These are phyloP conservation scores for Phataginus tetradactyla DNA, from an alignment of 2,797 vertebrate genomes.

Conservation along the genomic window DNA sequence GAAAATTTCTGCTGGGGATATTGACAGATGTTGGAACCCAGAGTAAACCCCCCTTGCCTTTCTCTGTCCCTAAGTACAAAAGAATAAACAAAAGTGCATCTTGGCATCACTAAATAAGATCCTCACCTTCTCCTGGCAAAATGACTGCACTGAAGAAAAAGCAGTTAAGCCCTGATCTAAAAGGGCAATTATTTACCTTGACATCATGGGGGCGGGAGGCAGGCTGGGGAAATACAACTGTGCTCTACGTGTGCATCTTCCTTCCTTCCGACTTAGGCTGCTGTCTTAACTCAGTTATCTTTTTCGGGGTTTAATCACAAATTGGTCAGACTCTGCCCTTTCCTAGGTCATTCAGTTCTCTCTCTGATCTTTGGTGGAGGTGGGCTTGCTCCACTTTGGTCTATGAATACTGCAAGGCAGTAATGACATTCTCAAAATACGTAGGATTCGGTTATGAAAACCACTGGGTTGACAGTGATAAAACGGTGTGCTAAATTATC, in stretches of 20 bases:
- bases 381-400: constrained; percentile 39
- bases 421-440: constrained; percentile 66
- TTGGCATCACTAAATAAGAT: background rate
- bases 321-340: constrained; percentile 23
- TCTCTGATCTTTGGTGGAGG: constrained; percentile 58
- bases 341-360: constrained; percentile 44
- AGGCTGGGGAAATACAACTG: constrained; percentile 24
- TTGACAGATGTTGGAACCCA: constrained; percentile 77
- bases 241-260: background rate
- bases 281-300: constrained; percentile 29
- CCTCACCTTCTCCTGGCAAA: constrained; percentile 38
- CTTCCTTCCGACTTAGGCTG: constrained; percentile 53
- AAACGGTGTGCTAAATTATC: constrained; percentile 77
- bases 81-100: constrained; percentile 65
- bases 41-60: constrained; percentile 69
- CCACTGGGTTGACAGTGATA: constrained; percentile 72
- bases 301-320: constrained; percentile 54
- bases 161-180: background rate
- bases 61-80: constrained; percentile 15
- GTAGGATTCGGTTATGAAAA: constrained; percentile 69
- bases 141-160: constrained; percentile 59
- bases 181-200: constrained; percentile 58
- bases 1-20: constrained; percentile 76
- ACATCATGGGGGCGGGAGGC: background rate
- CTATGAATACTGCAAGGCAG: constrained; percentile 63